Percentiles rank a stretch among this genome's conserved stretches.
These are phyloP conservation scores for Drosophila affinis DNA, from an alignment of 2,888 invertebrate species.

Conservation along the genomic window DNA sequence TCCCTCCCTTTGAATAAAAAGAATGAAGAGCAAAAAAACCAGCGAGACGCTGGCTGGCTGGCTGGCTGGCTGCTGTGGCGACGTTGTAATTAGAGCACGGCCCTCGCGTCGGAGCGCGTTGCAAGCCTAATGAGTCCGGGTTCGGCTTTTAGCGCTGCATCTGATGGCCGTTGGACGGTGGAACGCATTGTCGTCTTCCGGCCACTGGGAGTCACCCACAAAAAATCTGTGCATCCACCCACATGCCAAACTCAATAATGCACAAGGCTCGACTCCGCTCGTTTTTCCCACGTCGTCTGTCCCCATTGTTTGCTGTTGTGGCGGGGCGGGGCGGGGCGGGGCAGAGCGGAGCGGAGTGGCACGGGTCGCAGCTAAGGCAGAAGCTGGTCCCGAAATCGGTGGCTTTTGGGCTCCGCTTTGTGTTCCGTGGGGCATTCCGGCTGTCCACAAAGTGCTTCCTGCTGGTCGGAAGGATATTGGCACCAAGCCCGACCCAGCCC, in stretches of 20 bases:
- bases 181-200: conserved; percentile 28
- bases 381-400: conserved; percentile 56
- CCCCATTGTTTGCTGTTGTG: conserved; percentile 31
- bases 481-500: conserved; percentile 15
- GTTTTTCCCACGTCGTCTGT: not conserved
- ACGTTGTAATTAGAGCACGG: conserved; percentile 64
- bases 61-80: conserved; percentile 34
- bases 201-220: conserved; percentile 8
- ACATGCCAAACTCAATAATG: conserved; percentile 40
- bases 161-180: conserved; percentile 50
- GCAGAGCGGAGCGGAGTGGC: not conserved
- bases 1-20: not conserved
- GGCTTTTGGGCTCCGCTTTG: conserved; percentile 18
- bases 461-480: conserved; percentile 59
- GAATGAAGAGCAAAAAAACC: not conserved
- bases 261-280: conserved; percentile 1
- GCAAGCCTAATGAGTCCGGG: conserved; percentile 70
- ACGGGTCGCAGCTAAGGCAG: conserved; percentile 1
- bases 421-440: conserved; percentile 55
- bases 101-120: conserved; percentile 31
- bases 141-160: conserved; percentile 60
- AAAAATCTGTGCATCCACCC: conserved; percentile 22
- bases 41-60: not conserved
- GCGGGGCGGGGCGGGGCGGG: conserved; percentile 9
- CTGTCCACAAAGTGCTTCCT: conserved; percentile 67